A percentile compares a stretch with the other conserved stretches of the same genome.
These are phyloP conservation scores for Blennius ocellaris DNA, from an alignment of 2,113 vertebrate species.

Conservation along the genomic window DNA sequence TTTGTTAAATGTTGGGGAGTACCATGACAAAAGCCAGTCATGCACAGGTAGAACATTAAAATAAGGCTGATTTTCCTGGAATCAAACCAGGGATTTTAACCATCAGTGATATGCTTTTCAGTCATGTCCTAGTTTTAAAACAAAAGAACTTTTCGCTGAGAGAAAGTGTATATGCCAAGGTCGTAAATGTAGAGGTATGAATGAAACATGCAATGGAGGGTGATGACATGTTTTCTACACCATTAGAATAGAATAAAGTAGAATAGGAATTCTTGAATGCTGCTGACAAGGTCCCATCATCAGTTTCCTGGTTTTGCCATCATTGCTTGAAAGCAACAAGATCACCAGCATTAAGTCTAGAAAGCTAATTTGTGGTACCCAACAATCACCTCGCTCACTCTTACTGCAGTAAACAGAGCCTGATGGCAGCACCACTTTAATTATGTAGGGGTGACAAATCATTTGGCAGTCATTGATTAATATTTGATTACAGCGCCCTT, in stretches of 20 bases:
- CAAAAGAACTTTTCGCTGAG: background rate
- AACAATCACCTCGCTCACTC: conserved; percentile 16
- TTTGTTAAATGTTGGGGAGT: too few species aligned
- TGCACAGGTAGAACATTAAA: too few species aligned
- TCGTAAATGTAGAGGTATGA: background rate
- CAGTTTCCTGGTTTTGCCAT: background rate
- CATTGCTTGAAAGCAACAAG: conserved; percentile 14
- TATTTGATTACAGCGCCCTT: conserved; percentile 40
- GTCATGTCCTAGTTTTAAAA: background rate
- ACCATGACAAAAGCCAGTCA: too few species aligned
- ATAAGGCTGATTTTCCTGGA: too few species aligned
- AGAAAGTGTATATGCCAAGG: background rate
- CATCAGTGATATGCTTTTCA: background rate
- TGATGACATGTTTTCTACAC: conserved; percentile 11
- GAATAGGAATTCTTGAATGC: background rate
- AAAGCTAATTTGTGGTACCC: conserved; percentile 4
- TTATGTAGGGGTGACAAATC: conserved; percentile 55
- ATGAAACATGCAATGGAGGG: background rate
- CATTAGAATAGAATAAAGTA: too few species aligned
- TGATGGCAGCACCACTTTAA: conserved; percentile 23
- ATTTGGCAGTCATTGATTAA: conserved; percentile 44
- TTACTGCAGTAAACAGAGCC: conserved; percentile 32
- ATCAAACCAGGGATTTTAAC: too few species aligned
- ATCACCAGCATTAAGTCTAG: conserved; percentile 13
- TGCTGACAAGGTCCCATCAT: conserved; percentile 2